These are phyloP conservation scores for Aegotheles bennettii DNA, from an alignment of 2,113 vertebrate genomes.

Conservation along the genomic window DNA sequence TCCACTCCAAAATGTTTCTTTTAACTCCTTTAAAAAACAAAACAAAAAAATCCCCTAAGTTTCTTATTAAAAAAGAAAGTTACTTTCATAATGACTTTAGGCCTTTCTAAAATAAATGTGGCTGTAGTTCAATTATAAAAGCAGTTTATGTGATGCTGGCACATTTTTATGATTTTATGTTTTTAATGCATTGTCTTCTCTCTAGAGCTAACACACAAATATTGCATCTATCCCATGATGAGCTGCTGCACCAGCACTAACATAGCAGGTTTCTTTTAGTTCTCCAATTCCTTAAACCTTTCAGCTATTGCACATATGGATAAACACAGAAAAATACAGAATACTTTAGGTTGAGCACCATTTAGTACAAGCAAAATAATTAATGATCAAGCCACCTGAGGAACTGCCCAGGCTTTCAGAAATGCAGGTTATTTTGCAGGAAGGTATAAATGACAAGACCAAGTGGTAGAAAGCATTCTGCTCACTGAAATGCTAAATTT, in stretches of 20 bases:
- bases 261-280: not conserved
- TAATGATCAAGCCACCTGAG: not conserved
- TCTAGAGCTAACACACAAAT: constrained; percentile 26
- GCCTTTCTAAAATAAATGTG: not conserved
- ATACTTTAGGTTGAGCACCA: not conserved
- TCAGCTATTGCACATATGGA: not conserved
- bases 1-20: not conserved
- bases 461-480: constrained; percentile 8
- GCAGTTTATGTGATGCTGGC: not conserved
- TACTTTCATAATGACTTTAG: not conserved
- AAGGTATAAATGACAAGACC: constrained; percentile 26
- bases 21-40: not conserved
- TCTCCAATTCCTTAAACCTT: not conserved
- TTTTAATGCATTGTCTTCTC: not conserved
- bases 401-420: constrained; percentile 13
- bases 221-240: not conserved
- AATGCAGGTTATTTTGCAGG: constrained; percentile 3
- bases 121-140: constrained; percentile 2
- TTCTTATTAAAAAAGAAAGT: not conserved
- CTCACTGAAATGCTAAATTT: constrained; percentile 27
- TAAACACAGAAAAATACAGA: not conserved
- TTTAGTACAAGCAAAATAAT: not conserved
- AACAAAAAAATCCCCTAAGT: not conserved
- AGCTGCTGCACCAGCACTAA: not conserved
- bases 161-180: not conserved